Evolutionary conservation across 37 sponge, comb jelly and placozoan genomes (phyloP).

Genomic region (Diacarnus erythraeanus): DNA sequence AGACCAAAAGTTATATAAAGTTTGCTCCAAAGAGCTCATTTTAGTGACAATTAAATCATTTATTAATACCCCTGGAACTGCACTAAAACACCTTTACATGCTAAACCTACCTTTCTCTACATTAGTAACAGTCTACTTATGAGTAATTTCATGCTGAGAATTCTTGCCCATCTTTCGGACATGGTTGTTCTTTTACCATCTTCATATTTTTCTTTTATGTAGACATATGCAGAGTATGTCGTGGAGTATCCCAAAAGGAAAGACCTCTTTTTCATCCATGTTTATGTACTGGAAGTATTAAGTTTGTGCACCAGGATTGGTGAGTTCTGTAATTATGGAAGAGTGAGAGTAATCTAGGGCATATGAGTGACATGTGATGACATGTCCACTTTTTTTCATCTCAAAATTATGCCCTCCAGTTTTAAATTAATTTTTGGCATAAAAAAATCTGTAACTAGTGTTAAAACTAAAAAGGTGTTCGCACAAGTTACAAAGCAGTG

Average conservation of each 20-base stretch:
- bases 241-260: constrained; percentile 46
- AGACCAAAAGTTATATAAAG: too few species aligned
- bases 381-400: too few species aligned
- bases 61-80: background rate
- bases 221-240: constrained; percentile 92
- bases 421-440: background rate
- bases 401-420: background rate
- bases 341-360: background rate
- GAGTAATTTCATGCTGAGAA: too few species aligned
- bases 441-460: too few species aligned
- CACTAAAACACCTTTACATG: background rate
- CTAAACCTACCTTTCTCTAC: too few species aligned
- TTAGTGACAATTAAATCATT: background rate
- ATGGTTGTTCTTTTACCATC: too few species aligned
- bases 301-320: constrained; percentile 92
- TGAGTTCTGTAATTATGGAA: constrained; percentile 6
- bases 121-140: too few species aligned
- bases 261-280: constrained; percentile 92
- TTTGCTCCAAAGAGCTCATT: too few species aligned
- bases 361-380: too few species aligned
- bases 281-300: constrained; percentile 92
- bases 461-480: too few species aligned
- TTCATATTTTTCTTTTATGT: background rate
- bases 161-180: too few species aligned
- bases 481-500: too few species aligned